Conservation (phyloP, 2,113 vertebrate genomes). For the Oryzias celebensis region DNA sequence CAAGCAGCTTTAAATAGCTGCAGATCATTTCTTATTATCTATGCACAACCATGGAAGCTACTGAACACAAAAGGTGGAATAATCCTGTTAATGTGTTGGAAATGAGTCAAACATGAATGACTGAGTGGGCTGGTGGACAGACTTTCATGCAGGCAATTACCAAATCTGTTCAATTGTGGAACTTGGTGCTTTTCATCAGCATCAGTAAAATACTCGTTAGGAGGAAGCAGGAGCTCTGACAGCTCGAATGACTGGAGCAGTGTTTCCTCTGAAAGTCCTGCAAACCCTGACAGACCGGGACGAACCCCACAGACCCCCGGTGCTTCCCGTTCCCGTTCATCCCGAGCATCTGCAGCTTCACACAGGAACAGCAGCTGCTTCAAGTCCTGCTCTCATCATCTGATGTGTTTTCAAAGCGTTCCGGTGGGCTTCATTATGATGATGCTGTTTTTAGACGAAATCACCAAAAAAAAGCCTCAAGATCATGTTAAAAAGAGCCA, state of each 20-base stretch:
- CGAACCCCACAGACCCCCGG: constrained; percentile 6
- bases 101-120: constrained; percentile 33
- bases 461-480: no score
- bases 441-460: no score
- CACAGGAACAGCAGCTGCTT: no score
- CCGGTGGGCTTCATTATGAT: no score
- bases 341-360: no score
- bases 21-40: constrained; percentile 7
- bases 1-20: neutral
- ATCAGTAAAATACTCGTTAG: constrained; percentile 56
- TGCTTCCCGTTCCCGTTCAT: no score
- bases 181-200: constrained; percentile 56
- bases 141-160: constrained; percentile 45
- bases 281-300: constrained; percentile 25
- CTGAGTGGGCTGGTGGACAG: constrained; percentile 31
- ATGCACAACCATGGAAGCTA: neutral
- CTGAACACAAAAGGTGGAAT: constrained; percentile 22
- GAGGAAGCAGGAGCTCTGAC: constrained; percentile 53
- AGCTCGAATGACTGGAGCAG: constrained; percentile 51
- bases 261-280: constrained; percentile 42
- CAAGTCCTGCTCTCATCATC: no score
- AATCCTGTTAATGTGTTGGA: constrained; percentile 23
- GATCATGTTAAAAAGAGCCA: no score
- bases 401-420: no score
- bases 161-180: constrained; percentile 41